A percentile compares a stretch with the other conserved stretches of the same genome.
These are phyloP conservation scores for Emydura subglobosa DNA, from an alignment of 2,113 vertebrate genomes.

Conservation along the genomic window DNA sequence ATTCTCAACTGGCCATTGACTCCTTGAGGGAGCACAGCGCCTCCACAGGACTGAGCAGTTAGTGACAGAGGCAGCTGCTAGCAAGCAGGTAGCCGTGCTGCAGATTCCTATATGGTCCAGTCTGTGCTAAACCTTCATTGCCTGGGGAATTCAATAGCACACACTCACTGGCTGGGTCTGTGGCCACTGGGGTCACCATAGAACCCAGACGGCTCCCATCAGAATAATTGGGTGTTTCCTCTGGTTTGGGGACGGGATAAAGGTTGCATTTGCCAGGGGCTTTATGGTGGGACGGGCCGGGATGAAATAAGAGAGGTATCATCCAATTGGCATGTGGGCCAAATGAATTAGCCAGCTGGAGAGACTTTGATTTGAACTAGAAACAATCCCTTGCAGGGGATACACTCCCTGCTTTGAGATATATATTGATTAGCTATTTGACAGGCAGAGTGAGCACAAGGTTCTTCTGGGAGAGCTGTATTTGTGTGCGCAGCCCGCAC, in stretches of 20 bases:
- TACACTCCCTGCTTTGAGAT: not conserved
- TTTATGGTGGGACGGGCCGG: not conserved
- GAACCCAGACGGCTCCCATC: not conserved
- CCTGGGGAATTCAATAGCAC: not conserved
- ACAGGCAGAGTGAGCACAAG: not conserved
- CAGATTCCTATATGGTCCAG: not conserved
- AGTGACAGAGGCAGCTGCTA: not conserved
- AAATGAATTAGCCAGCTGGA: not conserved
- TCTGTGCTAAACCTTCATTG: not conserved
- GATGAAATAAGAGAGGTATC: too few species aligned
- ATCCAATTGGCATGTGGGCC: not conserved
- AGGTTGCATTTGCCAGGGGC: not conserved
- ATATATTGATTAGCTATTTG: not conserved
- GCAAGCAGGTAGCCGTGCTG: too few species aligned
- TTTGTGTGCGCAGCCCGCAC: not conserved
- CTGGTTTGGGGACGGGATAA: not conserved
- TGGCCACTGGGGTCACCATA: not conserved
- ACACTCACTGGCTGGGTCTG: not conserved
- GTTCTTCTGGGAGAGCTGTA: not conserved
- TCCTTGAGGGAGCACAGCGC: not conserved
- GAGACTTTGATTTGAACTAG: not conserved
- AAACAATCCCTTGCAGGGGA: not conserved
- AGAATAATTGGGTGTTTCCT: not conserved
- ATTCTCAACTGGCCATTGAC: not conserved
- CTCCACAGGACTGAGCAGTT: not conserved